These are phyloP conservation scores for Pristis pectinata DNA, from an alignment of 2,797 vertebrate genomes.

Conservation along the genomic window DNA sequence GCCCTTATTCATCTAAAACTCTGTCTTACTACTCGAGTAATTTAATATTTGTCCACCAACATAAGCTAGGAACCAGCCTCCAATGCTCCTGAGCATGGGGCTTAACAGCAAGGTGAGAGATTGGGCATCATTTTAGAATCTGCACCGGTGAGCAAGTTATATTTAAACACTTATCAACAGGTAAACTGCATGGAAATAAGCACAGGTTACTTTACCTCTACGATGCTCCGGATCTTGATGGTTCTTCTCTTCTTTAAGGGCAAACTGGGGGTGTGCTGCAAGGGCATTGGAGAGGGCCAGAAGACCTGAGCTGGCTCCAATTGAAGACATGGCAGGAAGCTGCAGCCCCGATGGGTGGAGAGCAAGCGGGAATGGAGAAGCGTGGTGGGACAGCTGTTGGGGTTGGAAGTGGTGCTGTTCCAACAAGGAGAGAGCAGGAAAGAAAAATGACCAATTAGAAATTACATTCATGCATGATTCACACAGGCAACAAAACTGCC, in stretches of 20 bases:
- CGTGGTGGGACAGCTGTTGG: conserved; percentile 84
- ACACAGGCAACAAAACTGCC: background rate
- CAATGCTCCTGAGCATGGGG: background rate
- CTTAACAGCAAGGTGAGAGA: background rate
- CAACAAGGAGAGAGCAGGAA: conserved; percentile 31
- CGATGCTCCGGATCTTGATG: conserved; percentile 72
- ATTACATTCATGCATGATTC: background rate
- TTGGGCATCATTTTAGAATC: background rate
- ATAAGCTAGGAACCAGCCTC: background rate
- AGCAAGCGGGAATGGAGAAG: conserved; percentile 73
- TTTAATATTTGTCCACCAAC: conserved; percentile 39
- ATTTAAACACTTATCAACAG: background rate
- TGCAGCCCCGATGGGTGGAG: conserved; percentile 75
- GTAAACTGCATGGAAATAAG: background rate
- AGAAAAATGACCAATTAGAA: background rate
- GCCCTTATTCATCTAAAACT: too few species aligned
- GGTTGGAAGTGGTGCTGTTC: conserved; percentile 81
- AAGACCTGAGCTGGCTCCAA: conserved; percentile 71
- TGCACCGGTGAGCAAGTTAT: background rate
- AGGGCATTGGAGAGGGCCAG: conserved; percentile 77
- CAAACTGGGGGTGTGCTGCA: conserved; percentile 68
- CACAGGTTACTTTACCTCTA: conserved; percentile 60
- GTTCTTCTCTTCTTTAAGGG: conserved; percentile 75
- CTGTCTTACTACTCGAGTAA: conserved; percentile 41
- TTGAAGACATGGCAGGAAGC: conserved; percentile 59